Evolutionary conservation across 2,888 invertebrate genomes (phyloP), one percentile per base, ranked within the genome.

Genomic region (Tenthredo distinguenda): DNA sequence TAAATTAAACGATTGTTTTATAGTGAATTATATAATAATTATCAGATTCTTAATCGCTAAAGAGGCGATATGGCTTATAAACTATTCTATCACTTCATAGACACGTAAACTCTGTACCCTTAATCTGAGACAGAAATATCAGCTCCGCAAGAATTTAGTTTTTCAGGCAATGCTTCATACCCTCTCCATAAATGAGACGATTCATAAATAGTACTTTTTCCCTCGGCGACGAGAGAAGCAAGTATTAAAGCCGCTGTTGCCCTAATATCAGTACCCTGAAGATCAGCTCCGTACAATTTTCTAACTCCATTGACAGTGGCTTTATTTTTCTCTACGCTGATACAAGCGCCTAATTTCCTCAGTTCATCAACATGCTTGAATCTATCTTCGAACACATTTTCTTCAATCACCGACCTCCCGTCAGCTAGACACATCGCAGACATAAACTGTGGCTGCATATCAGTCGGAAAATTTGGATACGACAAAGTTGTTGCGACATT

Each of bases 301-400:
- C 72, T 82, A 40, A 58, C 72, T 40, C 85, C 85, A 58, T 26
- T 50, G 40, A 85, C 40, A 81, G 81, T 85, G 12, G 85, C 85
- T 82, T 85, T 85, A 55, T 37, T 85, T 72, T 85, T 85, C 21
- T 85, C 85, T 31, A 85, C 81, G 58, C 55, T 85, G 50, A 85
- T 85, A 85, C 85, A 55, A 74, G 85, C 86, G 18, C 86, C 85
- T 74, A 86, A 85, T 65, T 85, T 85, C 62, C 83, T 86, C 68
- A 86, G 76, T 71, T 86, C 86, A 83, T 81, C 55, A 37, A 65
- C 86, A 85, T 86, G 85, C 68, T 76, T 81, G 85, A 86, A 85
- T 82, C 86, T 85, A 74, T 77, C 85, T 85, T 86, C 86, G 81
- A 83, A 86, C 62, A 86, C 72, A 58, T 85, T 86, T 79, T 86